Base-by-base conservation (phyloP, 2,113 vertebrate species). In the Phrynosoma blainvillii region DNA sequence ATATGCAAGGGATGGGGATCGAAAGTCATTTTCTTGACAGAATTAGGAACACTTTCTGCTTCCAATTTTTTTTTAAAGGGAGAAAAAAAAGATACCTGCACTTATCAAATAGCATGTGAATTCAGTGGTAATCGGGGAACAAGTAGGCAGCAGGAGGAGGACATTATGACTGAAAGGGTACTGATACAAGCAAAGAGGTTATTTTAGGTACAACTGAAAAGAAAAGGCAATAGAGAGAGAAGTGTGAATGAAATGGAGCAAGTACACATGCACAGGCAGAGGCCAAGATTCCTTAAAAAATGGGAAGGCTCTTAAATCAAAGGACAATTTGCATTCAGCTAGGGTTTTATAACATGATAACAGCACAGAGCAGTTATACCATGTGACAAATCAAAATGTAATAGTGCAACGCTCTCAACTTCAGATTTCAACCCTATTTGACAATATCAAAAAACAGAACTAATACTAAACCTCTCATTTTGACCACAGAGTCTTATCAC, bases 21-120 rank as follows among this genome's bases (percentile, higher is more conserved):
- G 12, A 96, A 96, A 94, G 90, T 90, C 8, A 95, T 95, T 95
- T 95, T 96, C 89, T 94, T 94, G 93, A 95, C 93, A 95, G 95
- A 96, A 95, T 95, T 91, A 95, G 90, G 79, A 88, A 93, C 90
- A 93, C 89, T 95, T 90, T 93, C 85, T 87, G 85, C 76, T 92
- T 91, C 90, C 56, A 91, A 93, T 95, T 93, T 84, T 42, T 47
- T 90, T 88, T 87, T 85, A 92, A 71, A 77, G 77, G 88, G 27
- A 71, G 68, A 88, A 82, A 20, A 66, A 91, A 74, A 94, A 89
- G 68, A 90, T 68, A 79, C 88, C 88, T 77, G 88, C 89, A 91
- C 92, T 93, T 93, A 93, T 93, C 81, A 88, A 84, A 88, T 70
- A 86, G 54, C 27, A 80, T 77, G 75, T 88, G 82, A 91, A 42